Conservation (phyloP, 1,140 invertebrate species). For the Limonius californicus region DNA sequence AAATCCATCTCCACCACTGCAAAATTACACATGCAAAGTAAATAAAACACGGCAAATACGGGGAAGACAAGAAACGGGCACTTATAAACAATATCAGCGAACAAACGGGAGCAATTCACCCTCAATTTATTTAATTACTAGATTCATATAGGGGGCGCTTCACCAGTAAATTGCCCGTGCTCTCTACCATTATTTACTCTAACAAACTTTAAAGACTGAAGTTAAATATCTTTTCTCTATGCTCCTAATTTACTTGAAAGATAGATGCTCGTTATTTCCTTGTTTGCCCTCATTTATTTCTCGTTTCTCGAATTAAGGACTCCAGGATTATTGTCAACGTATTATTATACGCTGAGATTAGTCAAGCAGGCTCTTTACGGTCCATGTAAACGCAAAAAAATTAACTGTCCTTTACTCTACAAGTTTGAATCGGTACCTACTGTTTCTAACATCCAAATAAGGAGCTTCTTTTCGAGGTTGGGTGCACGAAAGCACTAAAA, state of each 20-base stretch:
- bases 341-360: no score
- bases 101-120: constrained; percentile 5
- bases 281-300: constrained; percentile 9
- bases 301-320: not conserved
- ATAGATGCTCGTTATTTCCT: constrained; percentile 6
- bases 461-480: no score
- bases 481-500: no score
- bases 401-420: no score
- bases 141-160: constrained; percentile 10
- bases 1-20: not conserved
- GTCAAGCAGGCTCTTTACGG: no score
- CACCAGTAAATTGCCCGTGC: constrained; percentile 10
- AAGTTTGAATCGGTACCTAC: no score
- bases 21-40: not conserved
- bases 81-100: constrained; percentile 5
- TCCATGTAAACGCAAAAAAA: no score
- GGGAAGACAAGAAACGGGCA: constrained; percentile 1
- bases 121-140: constrained; percentile 13
- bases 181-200: constrained; percentile 13
- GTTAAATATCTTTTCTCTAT: constrained; percentile 11
- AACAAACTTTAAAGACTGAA: constrained; percentile 13
- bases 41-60: constrained; percentile 4
- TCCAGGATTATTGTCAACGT: not conserved
- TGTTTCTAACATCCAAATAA: no score
- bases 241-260: constrained; percentile 2